phyloP scores from a whole-genome alignment of 2,888 invertebrate genomes.

The Uloborus plumipes region DNA sequence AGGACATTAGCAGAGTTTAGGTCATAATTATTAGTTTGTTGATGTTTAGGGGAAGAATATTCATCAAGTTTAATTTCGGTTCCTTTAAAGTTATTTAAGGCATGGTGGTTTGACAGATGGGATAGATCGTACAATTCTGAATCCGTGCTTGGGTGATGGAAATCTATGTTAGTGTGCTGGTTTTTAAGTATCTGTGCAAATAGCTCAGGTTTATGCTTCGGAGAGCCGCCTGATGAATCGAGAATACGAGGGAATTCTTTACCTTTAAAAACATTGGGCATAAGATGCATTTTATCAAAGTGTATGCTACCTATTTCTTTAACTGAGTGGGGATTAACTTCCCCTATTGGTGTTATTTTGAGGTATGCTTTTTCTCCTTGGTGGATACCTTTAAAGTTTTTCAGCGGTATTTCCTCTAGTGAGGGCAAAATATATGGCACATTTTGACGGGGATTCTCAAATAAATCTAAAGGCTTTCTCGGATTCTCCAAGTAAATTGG shows the following conservation, averaged over 20 bases:
- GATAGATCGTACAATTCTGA: background rate
- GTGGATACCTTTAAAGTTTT: background rate
- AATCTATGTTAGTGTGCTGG: no score
- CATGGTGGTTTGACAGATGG: background rate
- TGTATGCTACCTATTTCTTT: conserved; percentile 26
- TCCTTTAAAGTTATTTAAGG: conserved; percentile 23
- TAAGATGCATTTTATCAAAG: conserved; percentile 6
- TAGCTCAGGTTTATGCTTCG: background rate
- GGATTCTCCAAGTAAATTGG: conserved; percentile 47
- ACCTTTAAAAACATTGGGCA: background rate
- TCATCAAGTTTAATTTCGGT: conserved; percentile 13
- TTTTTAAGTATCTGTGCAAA: no score
- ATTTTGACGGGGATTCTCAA: conserved; percentile 29
- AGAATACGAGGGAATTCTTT: background rate
- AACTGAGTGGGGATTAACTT: conserved; percentile 19
- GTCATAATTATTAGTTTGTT: background rate
- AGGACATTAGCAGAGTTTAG: no score
- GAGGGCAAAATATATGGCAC: conserved; percentile 29
- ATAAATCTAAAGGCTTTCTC: conserved; percentile 36
- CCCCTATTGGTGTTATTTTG: conserved; percentile 35
- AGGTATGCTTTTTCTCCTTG: conserved; percentile 28
- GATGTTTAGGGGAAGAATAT: background rate
- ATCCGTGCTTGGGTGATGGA: no score
- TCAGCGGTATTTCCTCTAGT: background rate
- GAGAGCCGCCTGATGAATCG: background rate